Evolutionary conservation across 2,797 vertebrate species (phyloP).

Genomic region (Mionectes olivaceus): DNA sequence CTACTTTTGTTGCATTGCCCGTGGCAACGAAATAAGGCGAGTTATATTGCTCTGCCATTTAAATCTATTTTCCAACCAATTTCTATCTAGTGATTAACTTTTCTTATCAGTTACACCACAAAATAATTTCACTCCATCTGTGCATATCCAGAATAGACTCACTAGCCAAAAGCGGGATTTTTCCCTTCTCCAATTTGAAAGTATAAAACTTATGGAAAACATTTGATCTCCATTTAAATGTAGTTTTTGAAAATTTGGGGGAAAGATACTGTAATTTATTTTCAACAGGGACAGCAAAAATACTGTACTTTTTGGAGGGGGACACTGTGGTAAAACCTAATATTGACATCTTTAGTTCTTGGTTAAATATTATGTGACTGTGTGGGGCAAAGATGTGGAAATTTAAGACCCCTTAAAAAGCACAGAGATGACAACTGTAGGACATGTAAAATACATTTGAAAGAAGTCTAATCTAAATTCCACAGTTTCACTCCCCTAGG

Average conservation of each 20-base stretch:
- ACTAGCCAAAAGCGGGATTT: background rate
- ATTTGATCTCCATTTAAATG: background rate
- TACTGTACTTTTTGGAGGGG: background rate
- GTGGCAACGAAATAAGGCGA: constrained; percentile 53
- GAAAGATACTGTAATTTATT: background rate
- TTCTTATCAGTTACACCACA: constrained; percentile 39
- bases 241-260: background rate
- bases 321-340: background rate
- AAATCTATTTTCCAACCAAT: constrained; percentile 65
- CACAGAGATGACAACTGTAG: background rate
- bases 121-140: constrained; percentile 58
- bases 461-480: background rate
- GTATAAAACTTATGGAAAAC: background rate
- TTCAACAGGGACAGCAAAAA: background rate
- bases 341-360: background rate
- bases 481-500: background rate
- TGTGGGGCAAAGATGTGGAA: background rate
- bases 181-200: background rate
- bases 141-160: constrained; percentile 2
- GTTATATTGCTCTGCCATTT: constrained; percentile 53
- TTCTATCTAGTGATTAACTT: constrained; percentile 63
- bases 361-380: background rate
- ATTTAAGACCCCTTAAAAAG: background rate
- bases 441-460: background rate
- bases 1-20: constrained; percentile 32